Base-by-base conservation (phyloP, 2,113 vertebrate species). In the Halcyon senegalensis region DNA sequence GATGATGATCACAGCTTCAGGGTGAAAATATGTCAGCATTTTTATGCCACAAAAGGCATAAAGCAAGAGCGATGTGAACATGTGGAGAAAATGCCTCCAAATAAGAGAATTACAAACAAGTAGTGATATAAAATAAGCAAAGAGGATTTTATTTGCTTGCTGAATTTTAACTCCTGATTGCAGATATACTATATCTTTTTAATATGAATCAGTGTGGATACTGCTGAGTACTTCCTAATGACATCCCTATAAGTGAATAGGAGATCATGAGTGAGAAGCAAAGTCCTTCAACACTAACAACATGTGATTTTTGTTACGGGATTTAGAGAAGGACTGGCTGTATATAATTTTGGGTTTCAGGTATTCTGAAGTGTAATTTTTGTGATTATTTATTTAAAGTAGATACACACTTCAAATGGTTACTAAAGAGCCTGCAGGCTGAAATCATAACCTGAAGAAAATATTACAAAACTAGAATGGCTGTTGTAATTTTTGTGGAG, bases 71-170 rank as follows among this genome's bases (percentile, higher is more conserved):
- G 59, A 91, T 87, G 55, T 33, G 58, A 92, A 70, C 35, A 35
- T 92, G 73, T 91, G 74, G 82, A 64, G 62, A 84, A 87, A 97
- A 96, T 93, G 68, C 62, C 73, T 94, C 87, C 41, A 27, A 96
- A 93, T 96, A 96, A 88, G 64, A 93, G 77, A 96, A 95, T 33
- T 93, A 62, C 58, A 83, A 95, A 94, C 56, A 94, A 95, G 37
- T 88, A 83, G 51, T 84, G 30, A 85, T 94, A 87, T 62, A 96
- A 95, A 95, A 96, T 93, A 96, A 90, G 72, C 70, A 94, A 90
- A 89, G 53, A 92, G 41, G 19, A 96, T 97, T 96, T 95, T 86
- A 73, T 92, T 92, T 90, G 58, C 70, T 95, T 95, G 51, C 93
- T 92, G 37, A 64, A 82, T 95, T 94, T 95, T 90, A 96, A 89